Base-by-base conservation (phyloP, 2,113 vertebrate species). In the Echinops telfairi region DNA sequence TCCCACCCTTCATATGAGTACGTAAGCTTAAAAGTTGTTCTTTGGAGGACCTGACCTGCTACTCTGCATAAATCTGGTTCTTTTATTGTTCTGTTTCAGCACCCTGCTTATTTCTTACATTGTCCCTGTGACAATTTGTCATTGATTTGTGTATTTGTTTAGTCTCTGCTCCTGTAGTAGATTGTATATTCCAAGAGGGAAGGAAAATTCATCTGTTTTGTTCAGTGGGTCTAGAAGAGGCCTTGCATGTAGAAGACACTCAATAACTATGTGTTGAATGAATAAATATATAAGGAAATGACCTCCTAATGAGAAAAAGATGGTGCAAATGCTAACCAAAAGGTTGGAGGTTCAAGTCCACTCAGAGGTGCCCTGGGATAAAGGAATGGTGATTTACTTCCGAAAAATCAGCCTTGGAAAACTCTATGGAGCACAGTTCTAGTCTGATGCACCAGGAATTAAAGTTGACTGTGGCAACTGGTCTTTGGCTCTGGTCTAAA, bases 41-140 rank as follows among this genome's bases (percentile, higher is more conserved):
- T 58, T 62, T 68, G 84, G 76, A 58, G 87, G 57, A 6, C 23
- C 36, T 88, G 68, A n/a, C 77, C 58, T 80, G 81, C 40, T 7
- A 11, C 68, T 66, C 81, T 57, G 3, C 36, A 64, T 36, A 60
- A 36, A 84, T 38, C n/a, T 58, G 66, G 29, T 27, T 27, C 71
- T 78, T 25, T 82, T 36, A 53, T 57, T 12, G 47, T 89, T 57
- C 47, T 27, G 53, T 31, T 79, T 79, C 23, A 58, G 57, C 33
- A 68, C 38, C 27, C 88, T 84, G 19, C 29, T 89, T 81, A 16
- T 81, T 90, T 88, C 73, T 85, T 81, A 84, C 11, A 38, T 68
- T 78, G 38, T 19, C 36, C 64, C 22, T 68, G 40, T 47, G 57
- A 33, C 15, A 62, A 33, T 80, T 68, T 57, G 33, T 78, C n/a